Base-by-base conservation (phyloP, 2,888 invertebrate genomes). In the Chrysina gloriosa region DNA sequence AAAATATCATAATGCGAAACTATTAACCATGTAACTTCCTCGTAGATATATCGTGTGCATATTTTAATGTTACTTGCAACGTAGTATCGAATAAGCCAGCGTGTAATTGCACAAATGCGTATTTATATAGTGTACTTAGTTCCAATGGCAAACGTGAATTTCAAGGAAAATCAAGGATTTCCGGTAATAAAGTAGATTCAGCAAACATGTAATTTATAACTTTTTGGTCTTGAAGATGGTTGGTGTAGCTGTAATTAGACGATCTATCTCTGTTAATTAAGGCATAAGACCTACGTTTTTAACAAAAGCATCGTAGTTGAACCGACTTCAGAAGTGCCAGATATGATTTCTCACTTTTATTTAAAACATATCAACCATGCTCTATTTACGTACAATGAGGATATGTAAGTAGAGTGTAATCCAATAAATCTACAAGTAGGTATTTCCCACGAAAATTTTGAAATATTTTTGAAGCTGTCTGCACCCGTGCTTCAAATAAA, bases 51-150 rank as follows among this genome's bases (percentile, higher is more conserved):
- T 52, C 14, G 7, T 29, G 27, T 23, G 7, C 25, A 3, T 23
- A 4, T 11, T 16, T 52, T 52, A 52, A 29, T 52, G 14, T 29
- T 52, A 29, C 29, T 14, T 16, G 27, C 27, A 14, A 25, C 11
- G 7, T 21, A 2, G n/a, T 52, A 9, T 27, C 11, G 7, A 7
- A 4, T 16, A 39, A 52, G 16, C 29, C 11, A 29, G 14, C 16
- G 11, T 31, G 23, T 29, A 52, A 52, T 52, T 29, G 29, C 52
- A 52, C 14, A 52, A 52, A 5, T 42, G 19, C 9, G 19, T 16
- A 42, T 19, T 29, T 52, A 52, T n/a, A n/a, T 29, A 29, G 1
- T 16, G 29, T n/a, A 52, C 31, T 52, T 29, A 52, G 23, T 52
- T 52, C 31, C 29, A 52, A 29, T 29, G 16, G 14, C 27, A 23